phyloP scores from a whole-genome alignment of 2,797 vertebrate genomes.

The Pogonophryne albipinna region DNA sequence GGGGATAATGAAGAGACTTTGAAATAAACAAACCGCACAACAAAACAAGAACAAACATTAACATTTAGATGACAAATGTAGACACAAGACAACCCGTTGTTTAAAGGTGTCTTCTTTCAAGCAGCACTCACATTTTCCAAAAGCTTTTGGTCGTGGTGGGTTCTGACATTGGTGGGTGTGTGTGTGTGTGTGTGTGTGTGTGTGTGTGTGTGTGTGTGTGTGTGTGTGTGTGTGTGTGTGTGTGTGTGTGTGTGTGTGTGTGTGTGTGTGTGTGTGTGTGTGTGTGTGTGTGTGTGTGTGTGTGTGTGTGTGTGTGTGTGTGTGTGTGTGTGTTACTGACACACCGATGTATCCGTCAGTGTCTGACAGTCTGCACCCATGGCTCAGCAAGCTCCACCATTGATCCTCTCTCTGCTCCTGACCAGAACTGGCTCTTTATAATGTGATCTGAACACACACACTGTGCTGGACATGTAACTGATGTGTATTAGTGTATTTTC shows the following conservation, averaged over 20 bases:
- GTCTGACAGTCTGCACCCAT: conserved; percentile 49
- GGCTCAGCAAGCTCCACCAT: conserved; percentile 46
- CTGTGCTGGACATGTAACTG: conserved; percentile 11
- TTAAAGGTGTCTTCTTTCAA: not conserved
- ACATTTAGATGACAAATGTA: conserved; percentile 28
- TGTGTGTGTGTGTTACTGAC: not conserved
- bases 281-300: not conserved
- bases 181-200: not conserved
- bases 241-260: not conserved
- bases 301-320: not conserved
- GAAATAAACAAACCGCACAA: conserved; percentile 19
- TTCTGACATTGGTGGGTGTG: conserved; percentile 5
- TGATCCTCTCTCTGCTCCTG: conserved; percentile 43
- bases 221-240: not conserved
- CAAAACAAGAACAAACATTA: conserved; percentile 19
- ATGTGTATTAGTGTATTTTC: conserved; percentile 28
- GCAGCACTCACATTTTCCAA: not conserved
- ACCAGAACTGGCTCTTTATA: conserved; percentile 35
- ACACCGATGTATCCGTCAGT: conserved; percentile 17
- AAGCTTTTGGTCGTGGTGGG: not conserved
- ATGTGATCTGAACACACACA: conserved; percentile 29
- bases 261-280: not conserved
- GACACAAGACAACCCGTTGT: not conserved
- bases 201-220: not conserved
- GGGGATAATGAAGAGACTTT: conserved; percentile 6